phyloP scores from a whole-genome alignment of 2,113 vertebrate species.

The Peromyscus maniculatus region DNA sequence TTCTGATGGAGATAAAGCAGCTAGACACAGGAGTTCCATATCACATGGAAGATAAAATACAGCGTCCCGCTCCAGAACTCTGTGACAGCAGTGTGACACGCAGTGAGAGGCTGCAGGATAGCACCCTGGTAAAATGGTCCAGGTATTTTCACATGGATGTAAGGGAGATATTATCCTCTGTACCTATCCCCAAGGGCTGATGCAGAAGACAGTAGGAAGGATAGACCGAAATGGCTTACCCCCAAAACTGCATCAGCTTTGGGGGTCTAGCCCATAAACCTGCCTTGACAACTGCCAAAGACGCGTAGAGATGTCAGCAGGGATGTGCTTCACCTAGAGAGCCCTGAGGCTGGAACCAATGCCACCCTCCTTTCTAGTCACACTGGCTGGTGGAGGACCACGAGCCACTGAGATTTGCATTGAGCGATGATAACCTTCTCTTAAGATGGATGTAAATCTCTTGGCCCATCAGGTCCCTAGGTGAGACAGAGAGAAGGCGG shows the following conservation, averaged over 20 bases:
- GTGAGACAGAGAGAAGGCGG: neutral
- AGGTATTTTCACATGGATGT: neutral
- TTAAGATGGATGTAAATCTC: neutral
- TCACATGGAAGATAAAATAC: neutral
- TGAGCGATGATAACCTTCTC: neutral
- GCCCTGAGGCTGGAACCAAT: neutral
- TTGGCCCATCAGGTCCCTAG: neutral
- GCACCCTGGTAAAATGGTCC: neutral
- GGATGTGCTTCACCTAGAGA: neutral
- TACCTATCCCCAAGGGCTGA: neutral
- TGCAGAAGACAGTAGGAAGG: neutral
- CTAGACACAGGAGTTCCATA: neutral
- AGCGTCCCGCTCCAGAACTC: neutral
- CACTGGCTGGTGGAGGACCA: neutral
- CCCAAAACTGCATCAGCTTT: neutral
- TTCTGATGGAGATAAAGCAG: neutral
- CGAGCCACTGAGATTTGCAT: neutral
- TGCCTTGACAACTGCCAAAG: neutral
- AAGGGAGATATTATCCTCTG: neutral
- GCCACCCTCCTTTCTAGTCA: neutral
- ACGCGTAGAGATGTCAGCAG: neutral
- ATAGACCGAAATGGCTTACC: neutral
- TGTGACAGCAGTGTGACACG: neutral
- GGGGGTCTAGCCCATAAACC: neutral
- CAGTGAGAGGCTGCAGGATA: rapidly evolving